Percentiles rank a stretch among this genome's conserved stretches.
phyloP scores from a whole-genome alignment of 2,888 invertebrate species.

The Sinelater perroti region DNA sequence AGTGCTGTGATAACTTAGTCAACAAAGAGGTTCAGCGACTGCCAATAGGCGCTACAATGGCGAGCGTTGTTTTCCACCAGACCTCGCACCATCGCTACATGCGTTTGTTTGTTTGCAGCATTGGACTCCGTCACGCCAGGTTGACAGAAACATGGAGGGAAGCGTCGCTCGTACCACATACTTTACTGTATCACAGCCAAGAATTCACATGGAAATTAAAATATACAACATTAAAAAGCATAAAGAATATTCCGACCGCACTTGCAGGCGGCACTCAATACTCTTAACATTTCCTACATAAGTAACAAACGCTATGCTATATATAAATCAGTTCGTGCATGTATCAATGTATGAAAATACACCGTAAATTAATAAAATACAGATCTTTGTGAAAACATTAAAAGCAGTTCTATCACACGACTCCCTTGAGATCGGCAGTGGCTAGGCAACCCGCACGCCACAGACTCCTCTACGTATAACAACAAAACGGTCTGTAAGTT shows the following conservation, averaged over 20 bases:
- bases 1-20: no score
- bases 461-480: conserved; percentile 47
- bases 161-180: conserved; percentile 58
- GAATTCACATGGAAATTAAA: conserved; percentile 61
- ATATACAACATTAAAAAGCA: conserved; percentile 53
- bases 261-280: conserved; percentile 36
- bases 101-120: no score
- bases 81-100: no score
- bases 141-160: conserved; percentile 55
- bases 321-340: conserved; percentile 54
- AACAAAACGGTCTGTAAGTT: conserved; percentile 42
- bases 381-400: conserved; percentile 60
- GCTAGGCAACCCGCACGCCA: conserved; percentile 33
- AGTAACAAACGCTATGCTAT: conserved; percentile 52
- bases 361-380: conserved; percentile 56
- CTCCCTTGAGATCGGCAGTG: conserved; percentile 58
- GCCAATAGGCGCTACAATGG: no score
- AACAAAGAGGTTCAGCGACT: no score
- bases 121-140: conserved; percentile 29
- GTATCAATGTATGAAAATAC: conserved; percentile 49
- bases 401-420: conserved; percentile 62
- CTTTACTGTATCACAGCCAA: conserved; percentile 63
- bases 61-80: no score
- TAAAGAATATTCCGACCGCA: conserved; percentile 46
- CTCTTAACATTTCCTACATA: conserved; percentile 50